These are phyloP conservation scores for Nasonia giraulti DNA, from an alignment of 1,140 invertebrate species.

Conservation along the genomic window DNA sequence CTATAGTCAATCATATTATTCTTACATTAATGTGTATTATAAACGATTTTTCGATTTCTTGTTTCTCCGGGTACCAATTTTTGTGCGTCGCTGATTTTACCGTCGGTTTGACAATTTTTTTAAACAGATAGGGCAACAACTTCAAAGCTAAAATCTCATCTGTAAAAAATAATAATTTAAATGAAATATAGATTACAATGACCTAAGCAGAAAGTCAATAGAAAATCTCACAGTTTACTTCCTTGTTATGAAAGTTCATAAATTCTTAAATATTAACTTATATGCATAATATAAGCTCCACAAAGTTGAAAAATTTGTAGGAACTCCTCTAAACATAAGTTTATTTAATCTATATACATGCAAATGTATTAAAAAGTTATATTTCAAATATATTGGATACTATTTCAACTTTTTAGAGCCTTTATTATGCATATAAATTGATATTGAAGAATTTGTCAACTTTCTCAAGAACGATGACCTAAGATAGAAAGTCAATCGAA, in stretches of 20 bases:
- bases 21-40: constrained; percentile 19
- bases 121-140: constrained; percentile 40
- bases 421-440: too few relatives aligned
- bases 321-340: too few relatives aligned
- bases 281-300: too few relatives aligned
- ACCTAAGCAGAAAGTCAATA: not conserved
- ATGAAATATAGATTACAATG: too few relatives aligned
- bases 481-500: not conserved
- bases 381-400: not conserved
- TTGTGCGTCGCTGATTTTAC: constrained; percentile 31
- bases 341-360: too few relatives aligned
- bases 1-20: not conserved
- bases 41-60: constrained; percentile 22
- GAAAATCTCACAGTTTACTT: not conserved
- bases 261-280: not conserved
- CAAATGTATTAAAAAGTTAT: too few relatives aligned
- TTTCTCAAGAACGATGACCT: not conserved
- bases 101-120: constrained; percentile 40
- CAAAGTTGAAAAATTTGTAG: too few relatives aligned
- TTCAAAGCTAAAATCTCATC: constrained; percentile 12
- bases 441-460: too few relatives aligned
- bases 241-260: not conserved
- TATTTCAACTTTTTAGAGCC: too few relatives aligned
- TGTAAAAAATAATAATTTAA: not conserved
- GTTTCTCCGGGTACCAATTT: constrained; percentile 42